Evolutionary conservation across 2,797 vertebrate genomes (phyloP), one percentile per base, ranked within the genome.

Genomic region (Emys orbicularis): DNA sequence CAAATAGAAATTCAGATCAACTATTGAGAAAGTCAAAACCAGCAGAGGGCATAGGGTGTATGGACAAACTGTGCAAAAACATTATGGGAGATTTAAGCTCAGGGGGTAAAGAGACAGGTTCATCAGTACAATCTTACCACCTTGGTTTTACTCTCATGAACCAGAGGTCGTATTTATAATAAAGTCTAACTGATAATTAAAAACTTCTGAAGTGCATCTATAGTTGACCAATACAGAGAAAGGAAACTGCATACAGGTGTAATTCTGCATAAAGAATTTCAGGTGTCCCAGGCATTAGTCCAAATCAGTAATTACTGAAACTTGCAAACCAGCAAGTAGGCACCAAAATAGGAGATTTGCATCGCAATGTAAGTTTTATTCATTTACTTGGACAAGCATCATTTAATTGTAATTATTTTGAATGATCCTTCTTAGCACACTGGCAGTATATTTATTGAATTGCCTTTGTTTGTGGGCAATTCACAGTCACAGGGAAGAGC

Each of bases 401-500:
- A 27, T 86, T 49, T 65, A 65, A n/a, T 65, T n/a, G 34, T 83
- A 37, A 83, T 76, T 96, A 94, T 93, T 97, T 83, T 90, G 77
- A 96, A 90, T 94, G 85, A 94, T 77, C 79, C 52, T 80, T 80
- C 34, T 16, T 37, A 25, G 23, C n/a, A n/a, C 31, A 8, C 79
- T 80, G 87, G 54, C 86, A 77, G 68, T 68, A 59, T 84, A 84
- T 96, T 96, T 93, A 94, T 91, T 80, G 92, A 96, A 93, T 89
- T 85, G 79, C 93, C 31, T 37, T 89, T 52, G 92, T 79, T 50
- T 72, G 23, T 49, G 31, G 84, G 31, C 61, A n/a, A 19, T 65
- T 65, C 34, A 29, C 56, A 65, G 34, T n/a, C 61, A 65, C 34
- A 65, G 34, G 34, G 34, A n/a, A 65, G 34, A n/a, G 34, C 65